phyloP scores from a whole-genome alignment of 2,113 vertebrate genomes.

The Crotophaga sulcirostris region DNA sequence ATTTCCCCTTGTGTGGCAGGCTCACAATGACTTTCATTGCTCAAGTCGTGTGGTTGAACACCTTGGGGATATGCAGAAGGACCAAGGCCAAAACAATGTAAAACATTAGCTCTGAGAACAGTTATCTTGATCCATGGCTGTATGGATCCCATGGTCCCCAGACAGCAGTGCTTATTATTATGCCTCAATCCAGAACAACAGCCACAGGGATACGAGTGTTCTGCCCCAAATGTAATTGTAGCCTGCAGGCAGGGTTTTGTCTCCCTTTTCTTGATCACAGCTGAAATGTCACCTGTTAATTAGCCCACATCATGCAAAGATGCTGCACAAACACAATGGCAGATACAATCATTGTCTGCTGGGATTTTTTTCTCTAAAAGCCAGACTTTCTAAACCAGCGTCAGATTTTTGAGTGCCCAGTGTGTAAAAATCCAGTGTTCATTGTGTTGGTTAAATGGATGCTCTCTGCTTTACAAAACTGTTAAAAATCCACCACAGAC shows the following conservation, averaged over 20 bases:
- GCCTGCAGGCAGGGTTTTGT: constrained; percentile 45
- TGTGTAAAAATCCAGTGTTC: background rate
- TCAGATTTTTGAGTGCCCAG: background rate
- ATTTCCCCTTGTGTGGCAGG: background rate
- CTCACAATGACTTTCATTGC: background rate
- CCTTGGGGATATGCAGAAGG: background rate
- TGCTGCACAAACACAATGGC: constrained; percentile 21
- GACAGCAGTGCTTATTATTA: background rate
- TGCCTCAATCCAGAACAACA: background rate
- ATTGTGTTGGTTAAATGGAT: background rate
- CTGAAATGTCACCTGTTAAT: constrained; percentile 50
- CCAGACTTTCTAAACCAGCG: background rate
- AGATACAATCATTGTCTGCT: background rate
- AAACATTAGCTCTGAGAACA: background rate
- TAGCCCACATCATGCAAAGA: constrained; percentile 28
- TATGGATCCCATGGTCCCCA: background rate
- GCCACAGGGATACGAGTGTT: constrained; percentile 2
- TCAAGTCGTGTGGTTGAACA: background rate
- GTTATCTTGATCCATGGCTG: background rate
- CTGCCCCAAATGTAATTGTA: background rate
- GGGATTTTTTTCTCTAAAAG: constrained; percentile 16
- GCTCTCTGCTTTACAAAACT: background rate
- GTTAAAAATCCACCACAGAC: background rate
- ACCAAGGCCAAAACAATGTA: background rate
- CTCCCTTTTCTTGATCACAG: constrained; percentile 49